Percentiles rank a stretch among this genome's conserved stretches.
These are phyloP conservation scores for Flexamia atlantica DNA, from an alignment of 2,888 invertebrate species.

Conservation along the genomic window DNA sequence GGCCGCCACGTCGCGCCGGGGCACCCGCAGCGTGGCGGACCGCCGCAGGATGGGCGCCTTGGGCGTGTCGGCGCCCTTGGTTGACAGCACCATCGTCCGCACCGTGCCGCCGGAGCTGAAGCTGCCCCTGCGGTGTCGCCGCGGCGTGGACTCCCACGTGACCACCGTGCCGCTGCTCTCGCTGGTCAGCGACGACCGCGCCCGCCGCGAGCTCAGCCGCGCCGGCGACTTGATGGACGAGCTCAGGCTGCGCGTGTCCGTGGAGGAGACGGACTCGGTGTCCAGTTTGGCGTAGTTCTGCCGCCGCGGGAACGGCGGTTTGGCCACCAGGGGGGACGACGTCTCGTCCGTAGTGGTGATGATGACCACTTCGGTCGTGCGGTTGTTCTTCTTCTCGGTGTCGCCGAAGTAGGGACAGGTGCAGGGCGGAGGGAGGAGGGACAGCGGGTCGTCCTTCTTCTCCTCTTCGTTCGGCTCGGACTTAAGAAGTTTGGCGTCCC, in stretches of 20 bases:
- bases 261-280: conserved; percentile 50
- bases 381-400: conserved; percentile 73
- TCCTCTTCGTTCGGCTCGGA: background rate
- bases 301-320: conserved; percentile 54
- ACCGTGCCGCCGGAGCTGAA: conserved; percentile 77
- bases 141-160: conserved; percentile 67
- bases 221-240: conserved; percentile 64
- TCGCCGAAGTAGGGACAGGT: conserved; percentile 90
- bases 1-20: conserved; percentile 70
- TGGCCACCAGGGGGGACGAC: conserved; percentile 60
- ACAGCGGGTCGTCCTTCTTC: conserved; percentile 72
- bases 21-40: conserved; percentile 80
- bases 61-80: conserved; percentile 71
- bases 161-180: conserved; percentile 67
- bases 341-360: conserved; percentile 70
- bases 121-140: conserved; percentile 66
- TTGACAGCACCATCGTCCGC: conserved; percentile 80
- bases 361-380: conserved; percentile 72
- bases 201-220: conserved; percentile 4
- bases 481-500: conserved; percentile 6
- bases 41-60: conserved; percentile 77
- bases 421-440: conserved; percentile 83
- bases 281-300: conserved; percentile 44
- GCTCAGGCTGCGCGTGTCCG: conserved; percentile 65
- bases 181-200: conserved; percentile 47